These are phyloP conservation scores for Amphilophus citrinellus DNA, from an alignment of 2,113 vertebrate species.

Conservation along the genomic window DNA sequence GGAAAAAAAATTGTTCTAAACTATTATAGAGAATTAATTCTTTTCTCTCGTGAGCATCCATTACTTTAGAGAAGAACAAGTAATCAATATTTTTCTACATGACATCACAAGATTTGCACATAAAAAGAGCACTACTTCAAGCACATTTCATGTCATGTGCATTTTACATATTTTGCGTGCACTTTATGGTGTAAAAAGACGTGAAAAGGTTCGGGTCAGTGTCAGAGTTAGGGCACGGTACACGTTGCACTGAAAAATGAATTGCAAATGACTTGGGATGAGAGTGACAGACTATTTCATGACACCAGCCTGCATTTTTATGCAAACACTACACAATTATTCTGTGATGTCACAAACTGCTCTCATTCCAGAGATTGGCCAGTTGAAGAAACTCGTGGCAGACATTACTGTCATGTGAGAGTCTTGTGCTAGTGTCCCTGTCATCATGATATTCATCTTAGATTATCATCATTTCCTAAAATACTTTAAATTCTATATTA, in stretches of 20 bases:
- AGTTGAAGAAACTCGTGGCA: background rate
- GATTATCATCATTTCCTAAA: background rate
- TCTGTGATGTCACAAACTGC: background rate
- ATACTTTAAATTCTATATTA: background rate
- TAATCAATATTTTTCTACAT: background rate
- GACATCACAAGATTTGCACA: too few species aligned
- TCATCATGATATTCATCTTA: background rate
- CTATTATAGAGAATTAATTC: background rate
- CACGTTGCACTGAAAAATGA: too few species aligned
- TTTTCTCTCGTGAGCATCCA: background rate
- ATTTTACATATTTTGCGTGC: background rate
- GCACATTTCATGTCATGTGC: background rate
- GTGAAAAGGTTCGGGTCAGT: too few species aligned
- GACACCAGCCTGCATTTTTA: too few species aligned
- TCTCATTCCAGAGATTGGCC: conserved; percentile 29
- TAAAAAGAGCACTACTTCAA: too few species aligned
- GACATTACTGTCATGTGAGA: background rate
- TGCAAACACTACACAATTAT: too few species aligned
- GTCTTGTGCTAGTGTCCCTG: conserved; percentile 16
- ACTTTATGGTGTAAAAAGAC: too few species aligned
- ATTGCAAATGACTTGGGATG: too few species aligned
- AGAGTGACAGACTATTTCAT: too few species aligned
- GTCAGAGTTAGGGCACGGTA: too few species aligned
- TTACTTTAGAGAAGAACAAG: background rate
- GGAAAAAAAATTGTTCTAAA: background rate